phyloP scores from a whole-genome alignment of 2,113 vertebrate species.

The Macquaria ambigua region DNA sequence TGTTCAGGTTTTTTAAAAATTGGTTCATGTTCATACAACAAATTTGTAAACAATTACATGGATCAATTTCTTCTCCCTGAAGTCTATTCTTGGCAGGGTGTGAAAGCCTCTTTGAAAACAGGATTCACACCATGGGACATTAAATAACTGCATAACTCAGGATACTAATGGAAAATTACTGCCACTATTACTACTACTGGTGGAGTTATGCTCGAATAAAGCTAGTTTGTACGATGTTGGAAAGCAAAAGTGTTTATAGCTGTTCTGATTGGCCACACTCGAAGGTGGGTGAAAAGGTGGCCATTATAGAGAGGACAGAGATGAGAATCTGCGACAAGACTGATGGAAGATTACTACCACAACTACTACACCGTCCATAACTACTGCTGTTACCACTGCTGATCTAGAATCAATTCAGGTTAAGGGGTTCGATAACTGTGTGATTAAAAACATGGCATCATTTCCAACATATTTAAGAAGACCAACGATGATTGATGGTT shows the following conservation, averaged over 20 bases:
- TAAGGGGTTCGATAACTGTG: not conserved
- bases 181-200: not conserved
- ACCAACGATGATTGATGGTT: not conserved
- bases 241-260: no score
- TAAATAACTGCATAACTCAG: not conserved
- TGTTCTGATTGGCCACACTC: no score
- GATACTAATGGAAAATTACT: not conserved
- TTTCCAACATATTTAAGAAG: not conserved
- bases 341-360: no score
- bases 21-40: not conserved
- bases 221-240: no score
- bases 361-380: no score
- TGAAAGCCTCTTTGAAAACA: not conserved
- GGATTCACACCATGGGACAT: not conserved
- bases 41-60: slow-evolving; percentile 4
- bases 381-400: not conserved
- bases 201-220: no score
- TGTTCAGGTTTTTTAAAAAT: not conserved
- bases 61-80: not conserved
- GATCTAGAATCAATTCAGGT: not conserved
- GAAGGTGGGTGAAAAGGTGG: no score
- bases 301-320: no score
- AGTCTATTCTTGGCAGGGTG: not conserved
- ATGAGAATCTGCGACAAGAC: no score
- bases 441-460: not conserved